These are phyloP conservation scores for Sterna hirundo DNA, from an alignment of 2,113 vertebrate genomes.

Conservation along the genomic window DNA sequence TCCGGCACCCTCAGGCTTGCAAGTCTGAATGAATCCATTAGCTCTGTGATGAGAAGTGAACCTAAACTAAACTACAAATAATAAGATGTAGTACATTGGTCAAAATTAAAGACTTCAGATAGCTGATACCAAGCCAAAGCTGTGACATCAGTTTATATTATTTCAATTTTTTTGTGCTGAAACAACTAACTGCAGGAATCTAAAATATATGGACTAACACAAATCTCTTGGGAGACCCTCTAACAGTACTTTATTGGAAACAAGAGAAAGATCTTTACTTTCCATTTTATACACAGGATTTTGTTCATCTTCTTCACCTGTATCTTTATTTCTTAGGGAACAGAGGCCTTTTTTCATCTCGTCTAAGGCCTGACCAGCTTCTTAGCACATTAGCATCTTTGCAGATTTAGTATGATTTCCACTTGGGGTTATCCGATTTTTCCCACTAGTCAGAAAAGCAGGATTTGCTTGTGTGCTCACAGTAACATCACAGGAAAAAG, in stretches of 20 bases:
- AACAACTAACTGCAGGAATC: neutral
- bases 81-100: neutral
- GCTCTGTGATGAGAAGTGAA: constrained; percentile 32
- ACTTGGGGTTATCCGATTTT: neutral
- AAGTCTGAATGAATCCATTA: constrained; percentile 36
- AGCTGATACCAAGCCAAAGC: neutral
- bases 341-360: neutral
- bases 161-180: neutral
- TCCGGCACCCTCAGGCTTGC: constrained; percentile 24
- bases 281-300: neutral
- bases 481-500: constrained; percentile 6
- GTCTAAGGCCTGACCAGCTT: neutral
- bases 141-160: neutral
- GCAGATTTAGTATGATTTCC: neutral
- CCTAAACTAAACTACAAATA: constrained; percentile 40
- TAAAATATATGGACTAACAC: neutral
- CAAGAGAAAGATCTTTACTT: neutral
- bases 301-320: neutral
- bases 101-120: constrained; percentile 1
- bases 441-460: neutral
- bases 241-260: neutral
- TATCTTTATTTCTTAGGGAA: constrained; percentile 6
- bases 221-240: neutral
- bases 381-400: neutral
- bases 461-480: neutral